phyloP scores from a whole-genome alignment of 2,797 vertebrate species.

The Morelia viridis region DNA sequence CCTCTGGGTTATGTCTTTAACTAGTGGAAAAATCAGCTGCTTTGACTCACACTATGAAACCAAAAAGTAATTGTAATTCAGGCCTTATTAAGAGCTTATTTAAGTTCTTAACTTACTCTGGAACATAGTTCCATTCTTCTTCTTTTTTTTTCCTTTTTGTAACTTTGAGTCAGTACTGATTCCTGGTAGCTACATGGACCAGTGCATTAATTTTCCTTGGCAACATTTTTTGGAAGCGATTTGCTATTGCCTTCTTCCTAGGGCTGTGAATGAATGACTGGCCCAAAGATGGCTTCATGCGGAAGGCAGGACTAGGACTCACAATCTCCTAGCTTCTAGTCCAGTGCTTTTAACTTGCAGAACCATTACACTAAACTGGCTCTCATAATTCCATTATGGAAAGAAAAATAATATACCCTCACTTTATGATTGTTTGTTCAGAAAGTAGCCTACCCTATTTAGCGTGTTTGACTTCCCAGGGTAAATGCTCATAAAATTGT shows the following conservation, averaged over 20 bases:
- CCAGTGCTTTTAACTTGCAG: background rate
- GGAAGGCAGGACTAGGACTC: background rate
- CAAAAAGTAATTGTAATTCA: constrained; percentile 4
- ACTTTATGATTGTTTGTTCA: too few species aligned
- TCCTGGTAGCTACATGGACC: background rate
- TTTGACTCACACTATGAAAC: constrained; percentile 45
- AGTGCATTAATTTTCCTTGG: background rate
- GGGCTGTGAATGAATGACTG: background rate
- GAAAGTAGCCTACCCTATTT: background rate
- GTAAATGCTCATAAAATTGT: background rate
- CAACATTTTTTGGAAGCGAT: background rate
- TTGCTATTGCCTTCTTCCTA: background rate
- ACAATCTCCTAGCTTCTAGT: background rate
- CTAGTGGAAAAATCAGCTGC: constrained; percentile 27
- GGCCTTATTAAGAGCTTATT: background rate
- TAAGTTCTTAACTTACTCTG: background rate
- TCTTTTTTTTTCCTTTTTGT: background rate
- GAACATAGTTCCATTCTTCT: background rate
- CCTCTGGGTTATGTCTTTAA: background rate
- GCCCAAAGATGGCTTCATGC: background rate
- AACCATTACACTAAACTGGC: background rate
- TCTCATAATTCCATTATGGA: background rate
- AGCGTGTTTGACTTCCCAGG: background rate
- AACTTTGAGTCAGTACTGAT: background rate
- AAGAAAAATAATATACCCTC: background rate